Base-by-base conservation (phyloP, 1,140 invertebrate species). In the Ganaspis sp. region DNA sequence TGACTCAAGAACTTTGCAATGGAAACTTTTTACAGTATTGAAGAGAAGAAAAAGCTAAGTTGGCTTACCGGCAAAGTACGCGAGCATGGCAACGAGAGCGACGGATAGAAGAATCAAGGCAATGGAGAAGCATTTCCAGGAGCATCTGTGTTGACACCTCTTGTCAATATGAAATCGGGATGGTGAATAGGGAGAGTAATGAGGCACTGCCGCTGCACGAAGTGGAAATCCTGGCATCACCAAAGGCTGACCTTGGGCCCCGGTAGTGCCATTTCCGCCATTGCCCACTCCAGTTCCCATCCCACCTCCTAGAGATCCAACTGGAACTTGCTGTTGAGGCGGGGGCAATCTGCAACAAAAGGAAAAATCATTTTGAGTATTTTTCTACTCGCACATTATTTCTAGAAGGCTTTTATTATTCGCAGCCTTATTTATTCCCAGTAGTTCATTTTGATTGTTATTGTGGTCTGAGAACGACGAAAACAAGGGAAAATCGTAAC, bases 81-180 rank as follows among this genome's bases (percentile, higher is more conserved):
- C 95, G 84, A 98, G 93, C 94, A 97, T 97, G 74, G 97, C 97
- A 82, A 96, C 95, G 82, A 98, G 93, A 79, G 96, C 95, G 80
- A 98, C 95, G 87, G 94, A 95, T 83, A 98, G 92, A 83, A 98
- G 94, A 87, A 98, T 97, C 90, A 98, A 95, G 79, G 95, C 94
- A 90, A 98, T 96, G 88, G 96, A 96, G 87, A 96, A 95, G 91
- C 97, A 98, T 91, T 97, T 97, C 98, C 98, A 99, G 85, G 96
- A 97, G 93, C 97, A 98, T 78, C 96, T 93, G 87, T 97, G 96
- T 86, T 96, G 96, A 91, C 96, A 97, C 77, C 96, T 94, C 91
- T 98, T 98, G 92, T 97, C 96, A 92, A 98, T 96, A 92, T 97
- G 96, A 92, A 98, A 97, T 87, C 97, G 95, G 80, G 97, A 97